Percentiles rank a stretch among this genome's conserved stretches.
Conservation (phyloP, 2,113 vertebrate genomes). For the Poicephalus gulielmi region DNA sequence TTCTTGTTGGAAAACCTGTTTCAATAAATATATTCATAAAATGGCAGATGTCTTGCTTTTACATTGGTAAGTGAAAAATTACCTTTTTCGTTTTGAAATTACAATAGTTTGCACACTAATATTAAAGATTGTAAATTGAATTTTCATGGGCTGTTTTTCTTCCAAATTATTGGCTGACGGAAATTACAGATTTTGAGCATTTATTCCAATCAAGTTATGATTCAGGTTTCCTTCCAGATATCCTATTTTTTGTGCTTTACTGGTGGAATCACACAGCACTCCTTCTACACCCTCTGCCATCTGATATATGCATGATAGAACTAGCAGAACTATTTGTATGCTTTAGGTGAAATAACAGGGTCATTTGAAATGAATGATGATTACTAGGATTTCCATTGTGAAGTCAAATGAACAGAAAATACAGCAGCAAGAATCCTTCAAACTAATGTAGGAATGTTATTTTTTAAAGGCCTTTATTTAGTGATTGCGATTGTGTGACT, state of each 20-base stretch:
- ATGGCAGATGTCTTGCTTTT: not conserved
- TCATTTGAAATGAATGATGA: not conserved
- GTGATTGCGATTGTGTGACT: not conserved
- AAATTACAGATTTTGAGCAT: not conserved
- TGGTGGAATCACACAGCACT: not conserved
- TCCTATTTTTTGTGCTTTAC: not conserved
- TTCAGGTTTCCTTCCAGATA: not conserved
- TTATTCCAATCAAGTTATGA: not conserved
- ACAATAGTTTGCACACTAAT: not conserved
- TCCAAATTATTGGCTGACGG: not conserved
- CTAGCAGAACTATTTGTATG: not conserved
- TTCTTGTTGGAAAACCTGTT: not conserved
- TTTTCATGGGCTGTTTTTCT: not conserved
- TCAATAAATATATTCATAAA: not conserved
- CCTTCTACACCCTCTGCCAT: not conserved
- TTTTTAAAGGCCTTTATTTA: not conserved
- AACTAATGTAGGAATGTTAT: not conserved
- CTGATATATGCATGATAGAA: not conserved
- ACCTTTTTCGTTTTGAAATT: not conserved
- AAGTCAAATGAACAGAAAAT: conserved; percentile 17
- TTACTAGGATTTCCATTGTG: not conserved
- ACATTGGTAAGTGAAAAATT: not conserved
- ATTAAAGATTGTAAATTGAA: not conserved
- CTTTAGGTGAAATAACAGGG: not conserved
- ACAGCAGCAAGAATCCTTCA: not conserved